These are phyloP conservation scores for Ectemnius continuus DNA, from an alignment of 2,888 invertebrate species.

Conservation along the genomic window DNA sequence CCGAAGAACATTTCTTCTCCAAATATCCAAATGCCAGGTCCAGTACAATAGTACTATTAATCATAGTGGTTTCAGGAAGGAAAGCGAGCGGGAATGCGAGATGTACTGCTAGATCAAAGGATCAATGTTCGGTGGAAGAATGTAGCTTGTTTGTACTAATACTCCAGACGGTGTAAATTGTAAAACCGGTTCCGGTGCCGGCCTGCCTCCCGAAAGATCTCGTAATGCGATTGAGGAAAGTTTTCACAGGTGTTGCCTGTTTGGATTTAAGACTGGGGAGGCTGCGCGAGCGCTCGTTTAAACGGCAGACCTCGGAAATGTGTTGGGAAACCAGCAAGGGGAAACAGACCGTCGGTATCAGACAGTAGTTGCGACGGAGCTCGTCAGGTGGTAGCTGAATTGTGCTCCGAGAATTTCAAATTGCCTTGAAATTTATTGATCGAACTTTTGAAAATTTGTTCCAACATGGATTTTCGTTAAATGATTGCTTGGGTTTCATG, in stretches of 20 bases:
- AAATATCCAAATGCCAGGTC: too few species aligned
- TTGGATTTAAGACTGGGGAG: background rate
- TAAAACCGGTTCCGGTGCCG: constrained; percentile 42
- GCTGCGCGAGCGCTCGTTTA: background rate
- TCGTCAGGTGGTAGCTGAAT: constrained; percentile 26
- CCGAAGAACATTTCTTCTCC: too few species aligned
- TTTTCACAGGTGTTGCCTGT: background rate
- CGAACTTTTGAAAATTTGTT: too few species aligned
- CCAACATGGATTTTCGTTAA: too few species aligned
- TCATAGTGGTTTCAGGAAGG: too few species aligned
- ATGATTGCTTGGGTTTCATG: too few species aligned
- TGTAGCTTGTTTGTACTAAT: constrained; percentile 33
- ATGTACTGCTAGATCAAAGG: constrained; percentile 16
- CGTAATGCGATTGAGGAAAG: background rate
- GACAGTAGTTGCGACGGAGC: background rate
- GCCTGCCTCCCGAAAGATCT: constrained; percentile 21
- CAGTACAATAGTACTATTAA: too few species aligned
- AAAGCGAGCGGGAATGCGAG: constrained; percentile 2
- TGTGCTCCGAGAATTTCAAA: background rate
- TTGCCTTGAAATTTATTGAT: background rate
- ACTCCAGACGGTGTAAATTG: constrained; percentile 28
- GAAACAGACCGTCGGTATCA: constrained; percentile 11
- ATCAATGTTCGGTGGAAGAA: constrained; percentile 8
- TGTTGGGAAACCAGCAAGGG: background rate
- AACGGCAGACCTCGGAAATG: background rate